phyloP scores from a whole-genome alignment of 2,797 vertebrate species.

The Erethizon dorsatum region DNA sequence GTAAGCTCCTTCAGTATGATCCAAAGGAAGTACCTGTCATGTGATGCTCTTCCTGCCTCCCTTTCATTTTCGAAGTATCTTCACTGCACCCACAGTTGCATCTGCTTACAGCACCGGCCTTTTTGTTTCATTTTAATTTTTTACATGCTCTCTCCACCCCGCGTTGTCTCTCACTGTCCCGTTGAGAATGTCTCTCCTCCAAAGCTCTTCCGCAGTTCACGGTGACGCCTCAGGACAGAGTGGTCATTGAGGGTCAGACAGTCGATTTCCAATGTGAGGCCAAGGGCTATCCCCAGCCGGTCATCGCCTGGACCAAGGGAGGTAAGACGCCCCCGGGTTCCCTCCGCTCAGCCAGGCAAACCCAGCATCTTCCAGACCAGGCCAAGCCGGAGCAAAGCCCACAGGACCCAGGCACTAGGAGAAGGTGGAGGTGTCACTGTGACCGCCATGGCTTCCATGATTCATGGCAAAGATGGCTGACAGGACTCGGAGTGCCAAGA shows the following conservation, averaged over 20 bases:
- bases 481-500: too few species aligned
- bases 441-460: too few species aligned
- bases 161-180: background rate
- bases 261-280: slow-evolving; percentile 98
- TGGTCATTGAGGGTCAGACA: slow-evolving; percentile 95
- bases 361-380: too few species aligned
- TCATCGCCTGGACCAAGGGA: slow-evolving; percentile 98
- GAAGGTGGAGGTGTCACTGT: fast-evolving
- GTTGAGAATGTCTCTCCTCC: background rate
- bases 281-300: slow-evolving; percentile 95
- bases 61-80: fast-evolving
- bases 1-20: background rate
- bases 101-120: too few species aligned
- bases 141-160: background rate
- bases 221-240: slow-evolving; percentile 95
- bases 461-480: fast-evolving
- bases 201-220: slow-evolving; percentile 96
- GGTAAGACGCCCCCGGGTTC: slow-evolving; percentile 85
- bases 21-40: fast-evolving
- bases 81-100: background rate
- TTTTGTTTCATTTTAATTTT: background rate
- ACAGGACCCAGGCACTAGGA: fast-evolving
- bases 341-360: background rate
- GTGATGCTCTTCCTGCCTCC: background rate
- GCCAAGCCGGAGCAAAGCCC: fast-evolving